These are phyloP conservation scores for Loxodonta africana DNA, from an alignment of 2,113 vertebrate genomes.

Conservation along the genomic window DNA sequence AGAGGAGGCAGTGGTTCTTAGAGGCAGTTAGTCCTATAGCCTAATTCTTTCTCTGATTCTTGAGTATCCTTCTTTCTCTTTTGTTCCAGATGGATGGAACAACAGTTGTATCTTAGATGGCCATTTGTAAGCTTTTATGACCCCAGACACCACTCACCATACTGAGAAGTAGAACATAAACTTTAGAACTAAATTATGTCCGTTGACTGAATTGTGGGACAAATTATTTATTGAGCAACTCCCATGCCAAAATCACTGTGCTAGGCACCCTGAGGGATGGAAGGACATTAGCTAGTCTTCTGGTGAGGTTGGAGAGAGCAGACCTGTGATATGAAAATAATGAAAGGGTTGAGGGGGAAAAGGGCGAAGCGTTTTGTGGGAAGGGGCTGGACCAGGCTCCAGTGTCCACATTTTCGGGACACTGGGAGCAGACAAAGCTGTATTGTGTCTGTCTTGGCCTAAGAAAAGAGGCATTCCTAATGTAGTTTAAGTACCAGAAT, in stretches of 20 bases:
- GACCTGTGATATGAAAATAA: background rate
- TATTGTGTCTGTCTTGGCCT: background rate
- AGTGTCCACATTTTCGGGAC: background rate
- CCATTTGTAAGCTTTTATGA: background rate
- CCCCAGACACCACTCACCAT: background rate
- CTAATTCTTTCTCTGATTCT: no score
- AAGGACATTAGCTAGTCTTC: background rate
- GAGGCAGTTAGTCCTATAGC: no score
- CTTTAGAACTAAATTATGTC: background rate
- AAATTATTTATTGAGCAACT: background rate
- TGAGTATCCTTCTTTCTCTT: no score
- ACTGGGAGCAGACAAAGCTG: background rate
- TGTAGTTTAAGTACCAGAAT: conserved; percentile 16
- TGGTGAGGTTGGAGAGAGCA: background rate
- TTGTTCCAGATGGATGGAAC: no score
- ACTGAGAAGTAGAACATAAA: background rate
- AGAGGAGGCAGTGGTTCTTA: no score
- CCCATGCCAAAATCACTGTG: background rate
- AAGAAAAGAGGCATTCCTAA: background rate
- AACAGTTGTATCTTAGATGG: no score
- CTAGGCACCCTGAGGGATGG: background rate
- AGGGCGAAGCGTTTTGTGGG: background rate
- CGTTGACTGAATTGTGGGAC: background rate
- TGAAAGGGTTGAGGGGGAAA: background rate
- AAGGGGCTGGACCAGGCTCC: background rate